Base-by-base conservation (phyloP, 2,113 vertebrate species). In the Diglossa brunneiventris region DNA sequence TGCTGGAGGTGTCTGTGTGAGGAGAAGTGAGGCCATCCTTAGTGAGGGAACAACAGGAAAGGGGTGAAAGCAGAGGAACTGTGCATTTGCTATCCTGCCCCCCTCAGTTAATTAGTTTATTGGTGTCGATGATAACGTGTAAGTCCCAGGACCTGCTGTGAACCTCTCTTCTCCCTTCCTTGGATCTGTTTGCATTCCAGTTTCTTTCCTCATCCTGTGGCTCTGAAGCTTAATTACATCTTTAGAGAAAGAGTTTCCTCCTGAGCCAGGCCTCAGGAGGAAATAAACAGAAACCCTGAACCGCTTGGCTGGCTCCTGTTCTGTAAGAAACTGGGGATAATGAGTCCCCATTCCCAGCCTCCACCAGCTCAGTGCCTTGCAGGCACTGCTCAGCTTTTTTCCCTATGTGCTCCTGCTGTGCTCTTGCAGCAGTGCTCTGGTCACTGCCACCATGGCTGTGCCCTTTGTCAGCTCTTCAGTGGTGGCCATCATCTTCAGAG, bases 171-270 rank as follows among this genome's bases (percentile, higher is more conserved):
- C 35, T 87, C 69, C 27, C 19, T 87, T 59, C 41, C 55, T 73
- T 70, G 37, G 20, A 50, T 53, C 35, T 42, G 42, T 86, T 88
- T 86, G 35, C 59, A 47, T 96, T 94, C 79, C 64, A 53, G 33
- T 83, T 96, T 95, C 86, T 96, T 96, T 73, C 88, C 52, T 95
- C 86, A 95, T 95, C 72, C 55, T 2, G 1, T 93, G 92, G 72
- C 35, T 90, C 72, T 83, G 42, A 28, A 83, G 35, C 63, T 92
- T 97, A 94, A 95, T 96, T 93, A 67, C 72, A 80, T 74, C 75
- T 70, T 90, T 64, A 79, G 46, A 72, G 53, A 87, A 94, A 58
- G 87, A 93, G 63, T 93, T 95, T 86, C 67, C 63, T 88, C 84
- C 92, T 88, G 83, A n/a, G n/a, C 79, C 68, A 81, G 77, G 50